phyloP scores from a whole-genome alignment of 2,797 vertebrate species.

The Pipistrellus nathusii region DNA sequence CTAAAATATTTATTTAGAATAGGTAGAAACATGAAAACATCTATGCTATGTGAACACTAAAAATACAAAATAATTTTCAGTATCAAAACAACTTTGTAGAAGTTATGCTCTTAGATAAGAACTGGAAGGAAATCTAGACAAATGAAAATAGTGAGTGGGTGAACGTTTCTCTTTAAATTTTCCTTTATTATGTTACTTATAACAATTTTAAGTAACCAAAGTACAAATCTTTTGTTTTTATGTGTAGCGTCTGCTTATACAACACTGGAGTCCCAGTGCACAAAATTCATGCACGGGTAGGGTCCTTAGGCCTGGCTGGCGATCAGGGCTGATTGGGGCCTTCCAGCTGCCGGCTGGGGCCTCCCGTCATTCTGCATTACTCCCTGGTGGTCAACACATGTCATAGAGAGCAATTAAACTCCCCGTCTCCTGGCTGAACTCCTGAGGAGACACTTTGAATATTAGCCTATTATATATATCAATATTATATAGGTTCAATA shows the following conservation, averaged over 20 bases:
- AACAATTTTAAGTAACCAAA: neutral
- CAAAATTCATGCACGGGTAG: too few relatives aligned
- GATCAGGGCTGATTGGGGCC: too few relatives aligned
- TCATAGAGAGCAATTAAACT: too few relatives aligned
- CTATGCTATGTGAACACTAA: neutral
- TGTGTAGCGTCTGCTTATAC: neutral
- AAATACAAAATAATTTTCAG: neutral
- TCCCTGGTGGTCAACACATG: too few relatives aligned
- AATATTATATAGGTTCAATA: neutral
- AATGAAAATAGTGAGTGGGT: neutral
- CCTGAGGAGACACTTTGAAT: too few relatives aligned
- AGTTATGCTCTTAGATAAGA: neutral
- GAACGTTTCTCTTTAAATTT: neutral
- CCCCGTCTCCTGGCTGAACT: too few relatives aligned
- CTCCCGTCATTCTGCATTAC: too few relatives aligned
- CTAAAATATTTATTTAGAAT: constrained; percentile 36
- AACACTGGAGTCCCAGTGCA: neutral
- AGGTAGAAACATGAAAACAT: neutral
- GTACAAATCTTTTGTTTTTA: neutral
- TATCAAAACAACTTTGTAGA: neutral
- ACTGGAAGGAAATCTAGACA: neutral
- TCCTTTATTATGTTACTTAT: neutral
- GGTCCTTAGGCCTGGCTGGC: rapidly evolving
- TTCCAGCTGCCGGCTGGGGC: too few relatives aligned
- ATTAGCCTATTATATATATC: too few relatives aligned